phyloP scores from a whole-genome alignment of 2,113 vertebrate species.

The Chinchilla lanigera region DNA sequence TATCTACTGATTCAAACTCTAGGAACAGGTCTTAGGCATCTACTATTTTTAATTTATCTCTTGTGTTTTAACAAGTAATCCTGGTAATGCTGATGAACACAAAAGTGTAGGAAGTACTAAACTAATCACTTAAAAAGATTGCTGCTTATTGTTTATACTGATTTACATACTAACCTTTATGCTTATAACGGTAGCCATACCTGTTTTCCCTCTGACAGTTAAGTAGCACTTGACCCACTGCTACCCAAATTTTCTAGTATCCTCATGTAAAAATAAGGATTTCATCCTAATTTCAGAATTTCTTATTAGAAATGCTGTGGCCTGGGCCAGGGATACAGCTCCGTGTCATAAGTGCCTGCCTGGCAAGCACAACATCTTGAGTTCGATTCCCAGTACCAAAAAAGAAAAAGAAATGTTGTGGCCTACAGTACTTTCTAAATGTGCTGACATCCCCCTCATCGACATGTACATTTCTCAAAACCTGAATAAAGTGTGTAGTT shows the following conservation, averaged over 20 bases:
- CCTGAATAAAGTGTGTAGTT: background rate
- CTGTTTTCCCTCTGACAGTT: background rate
- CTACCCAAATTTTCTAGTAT: background rate
- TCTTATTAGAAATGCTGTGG: background rate
- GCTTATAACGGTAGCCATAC: background rate
- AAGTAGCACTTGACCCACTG: background rate
- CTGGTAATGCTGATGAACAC: background rate
- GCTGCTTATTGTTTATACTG: background rate
- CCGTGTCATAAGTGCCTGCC: too few species aligned
- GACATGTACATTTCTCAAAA: background rate
- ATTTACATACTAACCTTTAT: background rate
- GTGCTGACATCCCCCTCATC: background rate
- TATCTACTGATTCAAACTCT: background rate
- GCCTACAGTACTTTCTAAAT: conserved; percentile 20
- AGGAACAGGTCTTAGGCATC: background rate
- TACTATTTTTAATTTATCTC: background rate
- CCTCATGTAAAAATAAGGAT: background rate
- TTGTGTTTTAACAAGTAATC: background rate
- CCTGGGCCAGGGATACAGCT: too few species aligned
- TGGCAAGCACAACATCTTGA: too few species aligned
- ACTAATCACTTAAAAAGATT: background rate
- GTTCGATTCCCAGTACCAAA: too few species aligned
- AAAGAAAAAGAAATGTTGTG: too few species aligned
- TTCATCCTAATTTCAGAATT: background rate
- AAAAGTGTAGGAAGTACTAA: background rate